Evolutionary conservation across 2,888 invertebrate species (phyloP), one percentile per base, ranked within the genome.

Genomic region (Seladonia tumulorum): DNA sequence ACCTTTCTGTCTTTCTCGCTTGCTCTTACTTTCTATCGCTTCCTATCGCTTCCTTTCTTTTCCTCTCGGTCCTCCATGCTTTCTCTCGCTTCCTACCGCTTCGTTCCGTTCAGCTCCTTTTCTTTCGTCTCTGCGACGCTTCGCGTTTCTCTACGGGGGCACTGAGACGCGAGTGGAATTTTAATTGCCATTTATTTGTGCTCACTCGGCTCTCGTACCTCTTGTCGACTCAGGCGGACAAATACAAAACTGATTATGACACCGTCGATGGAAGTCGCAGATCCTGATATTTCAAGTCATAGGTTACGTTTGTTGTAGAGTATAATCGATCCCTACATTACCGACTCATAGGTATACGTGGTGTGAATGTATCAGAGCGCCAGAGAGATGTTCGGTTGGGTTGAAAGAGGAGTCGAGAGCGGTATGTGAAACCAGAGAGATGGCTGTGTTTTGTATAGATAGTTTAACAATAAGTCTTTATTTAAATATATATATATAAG

Each of bases 131-230:
- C 84, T 81, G 78, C 82, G 88, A 88, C 84, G 88, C 77, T 86
- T 88, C 89, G 83, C 80, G 88, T 85, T 70, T 85, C 86, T 85
- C 81, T 79, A 73, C 86, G 86, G 87, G 87, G 86, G 85, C 83
- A 87, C 81, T 87, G 90, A 92, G 93, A 94, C 92, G 93, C 92
- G 90, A 91, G 90, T 88, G 92, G 93, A 94, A 94, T 94, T 92
- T 94, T 94, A 94, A 94, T 94, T 94, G 93, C 92, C 92, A 93
- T 93, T 94, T 93, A 94, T 94, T 94, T 94, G 93, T 92, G 91
- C 91, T 86, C 90, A 89, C 88, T 89, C 87, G 72, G 82, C 42
- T 74, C 85, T 85, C 85, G 87, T 85, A 87, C 77, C 88, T 87
- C 85, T 86, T 90, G 87, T 88, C 79, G 85, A 87, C 87, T 83